Percentiles rank a stretch among this genome's conserved stretches.
Conservation (phyloP, 2,797 vertebrate species). For the Channa striata region DNA sequence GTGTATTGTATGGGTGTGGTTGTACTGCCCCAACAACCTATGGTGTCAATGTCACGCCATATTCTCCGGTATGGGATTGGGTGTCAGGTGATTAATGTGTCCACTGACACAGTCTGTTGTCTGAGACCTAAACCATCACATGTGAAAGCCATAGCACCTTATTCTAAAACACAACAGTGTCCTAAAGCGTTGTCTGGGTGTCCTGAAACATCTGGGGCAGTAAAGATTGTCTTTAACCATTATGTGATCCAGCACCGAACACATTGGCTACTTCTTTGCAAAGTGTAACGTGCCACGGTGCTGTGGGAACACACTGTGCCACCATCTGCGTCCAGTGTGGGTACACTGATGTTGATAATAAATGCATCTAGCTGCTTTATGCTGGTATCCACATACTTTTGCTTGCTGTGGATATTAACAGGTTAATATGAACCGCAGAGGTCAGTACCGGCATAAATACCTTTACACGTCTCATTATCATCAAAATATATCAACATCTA, state of each 20-base stretch:
- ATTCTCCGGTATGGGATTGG: constrained; percentile 43
- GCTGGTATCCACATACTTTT: constrained; percentile 23
- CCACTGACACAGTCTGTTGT: constrained; percentile 20
- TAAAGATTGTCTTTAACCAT: neutral
- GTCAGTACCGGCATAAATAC: neutral
- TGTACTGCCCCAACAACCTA: neutral
- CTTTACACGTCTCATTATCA: neutral
- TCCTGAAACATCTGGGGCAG: neutral
- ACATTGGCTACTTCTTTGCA: neutral
- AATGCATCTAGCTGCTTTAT: constrained; percentile 30
- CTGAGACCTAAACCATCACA: neutral
- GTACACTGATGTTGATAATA: constrained; percentile 7
- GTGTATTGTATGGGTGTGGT: constrained; percentile 34
- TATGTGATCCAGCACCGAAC: neutral
- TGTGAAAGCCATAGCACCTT: neutral
- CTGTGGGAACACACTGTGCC: constrained; percentile 23
- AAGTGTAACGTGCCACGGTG: constrained; percentile 20
- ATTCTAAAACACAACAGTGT: neutral
- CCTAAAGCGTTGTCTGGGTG: neutral
- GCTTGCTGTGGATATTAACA: neutral
- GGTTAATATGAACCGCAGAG: neutral
- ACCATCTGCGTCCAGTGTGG: neutral
- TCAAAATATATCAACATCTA: constrained; percentile 14
- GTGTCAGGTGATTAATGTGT: constrained; percentile 49
- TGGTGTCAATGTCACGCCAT: constrained; percentile 48